These are phyloP conservation scores for Leptobrachium ailaonicum DNA, from an alignment of 2,113 vertebrate species.

Conservation along the genomic window DNA sequence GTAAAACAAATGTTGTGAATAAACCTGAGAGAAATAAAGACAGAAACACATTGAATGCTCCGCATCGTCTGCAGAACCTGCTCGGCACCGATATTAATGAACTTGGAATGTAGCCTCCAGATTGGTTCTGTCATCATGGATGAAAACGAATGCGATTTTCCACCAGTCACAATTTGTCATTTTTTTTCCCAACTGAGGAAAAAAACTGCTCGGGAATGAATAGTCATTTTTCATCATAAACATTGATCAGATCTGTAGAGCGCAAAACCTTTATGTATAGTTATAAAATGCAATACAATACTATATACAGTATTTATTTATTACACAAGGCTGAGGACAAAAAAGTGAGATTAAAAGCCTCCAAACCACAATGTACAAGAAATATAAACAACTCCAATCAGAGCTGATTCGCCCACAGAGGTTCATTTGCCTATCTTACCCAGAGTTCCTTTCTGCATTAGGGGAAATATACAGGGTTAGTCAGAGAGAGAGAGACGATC, in stretches of 20 bases:
- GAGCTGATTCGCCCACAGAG: too few species aligned
- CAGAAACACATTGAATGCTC: background rate
- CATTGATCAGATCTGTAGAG: background rate
- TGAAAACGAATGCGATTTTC: background rate
- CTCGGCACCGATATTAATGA: slow-evolving; percentile 1
- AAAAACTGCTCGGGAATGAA: background rate
- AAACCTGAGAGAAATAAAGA: background rate
- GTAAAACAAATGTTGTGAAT: background rate
- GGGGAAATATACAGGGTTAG: too few species aligned
- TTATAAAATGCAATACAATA: background rate
- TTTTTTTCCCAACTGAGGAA: background rate
- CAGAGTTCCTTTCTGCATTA: too few species aligned
- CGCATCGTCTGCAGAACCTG: background rate
- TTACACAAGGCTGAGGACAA: too few species aligned
- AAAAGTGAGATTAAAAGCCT: too few species aligned
- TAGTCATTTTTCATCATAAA: background rate
- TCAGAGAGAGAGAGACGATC: too few species aligned
- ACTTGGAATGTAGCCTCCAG: background rate
- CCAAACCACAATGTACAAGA: too few species aligned
- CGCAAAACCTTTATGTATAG: background rate
- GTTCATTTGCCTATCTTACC: too few species aligned
- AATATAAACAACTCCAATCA: too few species aligned
- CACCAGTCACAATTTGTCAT: background rate
- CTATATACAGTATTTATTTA: too few species aligned
- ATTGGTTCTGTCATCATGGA: background rate